Percentiles rank a stretch among this genome's conserved stretches.
Evolutionary conservation across 2,888 invertebrate species (phyloP).

Genomic region (Hydrotaea diabolus): DNA sequence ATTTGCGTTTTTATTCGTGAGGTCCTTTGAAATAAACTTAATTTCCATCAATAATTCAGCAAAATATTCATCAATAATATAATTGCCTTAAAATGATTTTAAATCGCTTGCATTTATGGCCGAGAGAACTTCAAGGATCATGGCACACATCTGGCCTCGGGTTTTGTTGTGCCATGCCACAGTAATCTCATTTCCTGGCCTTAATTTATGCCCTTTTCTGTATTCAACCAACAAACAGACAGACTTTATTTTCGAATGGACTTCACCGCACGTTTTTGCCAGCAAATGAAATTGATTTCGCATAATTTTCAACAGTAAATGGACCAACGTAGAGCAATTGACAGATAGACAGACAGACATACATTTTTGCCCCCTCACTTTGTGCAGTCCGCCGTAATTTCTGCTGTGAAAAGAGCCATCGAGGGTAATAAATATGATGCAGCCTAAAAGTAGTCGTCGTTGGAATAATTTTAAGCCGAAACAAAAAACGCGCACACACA

Average conservation of each 20-base stretch:
- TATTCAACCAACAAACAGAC: neutral
- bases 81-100: neutral
- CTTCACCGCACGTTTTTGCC: neutral
- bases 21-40: neutral
- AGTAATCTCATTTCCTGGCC: neutral
- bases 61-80: conserved; percentile 17
- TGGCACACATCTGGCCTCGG: neutral
- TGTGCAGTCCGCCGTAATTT: neutral
- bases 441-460: conserved; percentile 31
- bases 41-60: neutral
- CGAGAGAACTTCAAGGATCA: neutral
- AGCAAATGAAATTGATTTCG: conserved; percentile 34
- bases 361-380: neutral
- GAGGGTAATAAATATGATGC: neutral
- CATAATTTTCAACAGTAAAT: conserved; percentile 34
- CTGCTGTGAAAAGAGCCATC: conserved; percentile 4
- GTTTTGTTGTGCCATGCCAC: neutral
- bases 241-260: neutral
- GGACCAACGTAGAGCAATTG: conserved; percentile 1
- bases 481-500: too few relatives aligned
- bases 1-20: too few relatives aligned
- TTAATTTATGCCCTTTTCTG: conserved; percentile 7
- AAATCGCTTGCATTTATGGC: neutral
- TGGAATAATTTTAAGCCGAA: conserved; percentile 1
- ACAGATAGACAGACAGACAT: neutral